Evolutionary conservation across 2,888 invertebrate genomes (phyloP).

Genomic region (Philopedon plagiatum): DNA sequence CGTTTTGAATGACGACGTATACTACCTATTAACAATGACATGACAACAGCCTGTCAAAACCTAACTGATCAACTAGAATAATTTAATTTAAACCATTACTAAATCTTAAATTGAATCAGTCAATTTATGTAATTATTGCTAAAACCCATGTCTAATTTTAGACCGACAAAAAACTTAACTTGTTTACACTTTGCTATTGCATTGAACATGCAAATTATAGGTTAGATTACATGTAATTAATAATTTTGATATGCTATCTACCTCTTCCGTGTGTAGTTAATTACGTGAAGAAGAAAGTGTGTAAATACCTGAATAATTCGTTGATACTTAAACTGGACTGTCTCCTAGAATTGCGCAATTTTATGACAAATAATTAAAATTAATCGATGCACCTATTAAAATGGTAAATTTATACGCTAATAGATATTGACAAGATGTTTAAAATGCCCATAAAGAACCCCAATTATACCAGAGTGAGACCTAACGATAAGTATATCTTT

Average conservation of each 20-base stretch:
- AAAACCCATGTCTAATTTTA: no score
- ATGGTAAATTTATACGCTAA: not conserved
- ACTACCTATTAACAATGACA: no score
- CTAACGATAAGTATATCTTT: no score
- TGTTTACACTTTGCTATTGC: not conserved
- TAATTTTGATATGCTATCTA: not conserved
- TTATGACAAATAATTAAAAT: slow-evolving; percentile 2
- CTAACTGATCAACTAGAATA: no score
- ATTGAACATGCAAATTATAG: not conserved
- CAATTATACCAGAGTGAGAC: no score
- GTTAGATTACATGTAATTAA: not conserved
- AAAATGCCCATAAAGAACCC: no score
- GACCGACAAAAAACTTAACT: not conserved
- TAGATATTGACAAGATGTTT: not conserved
- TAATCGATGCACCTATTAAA: not conserved
- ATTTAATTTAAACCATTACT: no score
- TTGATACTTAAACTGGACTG: not conserved
- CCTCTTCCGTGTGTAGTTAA: not conserved
- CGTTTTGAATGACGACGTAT: no score
- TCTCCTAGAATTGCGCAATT: not conserved
- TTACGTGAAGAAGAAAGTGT: not conserved
- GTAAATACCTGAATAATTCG: not conserved
- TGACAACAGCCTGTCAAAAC: no score
- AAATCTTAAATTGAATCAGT: no score
- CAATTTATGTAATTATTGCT: no score